Conservation (phyloP, 2,888 invertebrate species). For the Apamea crenata region DNA sequence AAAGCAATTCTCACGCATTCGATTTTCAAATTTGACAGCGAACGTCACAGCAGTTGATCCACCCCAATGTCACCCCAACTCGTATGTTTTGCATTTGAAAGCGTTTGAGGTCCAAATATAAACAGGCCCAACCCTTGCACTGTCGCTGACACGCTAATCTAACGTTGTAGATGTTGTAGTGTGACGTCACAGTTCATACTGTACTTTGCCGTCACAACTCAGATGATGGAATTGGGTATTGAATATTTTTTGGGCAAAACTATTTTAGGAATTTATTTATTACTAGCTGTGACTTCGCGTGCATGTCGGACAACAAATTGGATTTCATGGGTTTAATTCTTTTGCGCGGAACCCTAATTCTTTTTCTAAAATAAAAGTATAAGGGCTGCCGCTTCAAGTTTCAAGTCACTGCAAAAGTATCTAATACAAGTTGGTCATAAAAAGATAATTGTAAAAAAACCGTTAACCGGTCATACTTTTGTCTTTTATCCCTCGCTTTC, state of each 20-base stretch:
- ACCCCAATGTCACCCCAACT: constrained; percentile 39
- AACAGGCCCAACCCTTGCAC: constrained; percentile 57
- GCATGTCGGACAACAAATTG: no score
- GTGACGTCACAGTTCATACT: constrained; percentile 12
- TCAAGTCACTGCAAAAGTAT: constrained; percentile 10
- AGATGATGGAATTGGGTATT: not conserved
- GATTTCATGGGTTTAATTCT: no score
- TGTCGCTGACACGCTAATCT: constrained; percentile 61
- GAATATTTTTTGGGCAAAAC: not conserved
- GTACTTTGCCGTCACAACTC: constrained; percentile 17
- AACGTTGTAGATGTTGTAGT: constrained; percentile 9
- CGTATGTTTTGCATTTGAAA: constrained; percentile 63
- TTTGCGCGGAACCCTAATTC: not conserved
- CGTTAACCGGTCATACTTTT: not conserved
- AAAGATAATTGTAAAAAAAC: constrained; percentile 16
- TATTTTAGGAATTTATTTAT: constrained; percentile 6
- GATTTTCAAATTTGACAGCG: constrained; percentile 44
- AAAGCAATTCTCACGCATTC: constrained; percentile 2
- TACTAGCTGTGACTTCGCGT: not conserved
- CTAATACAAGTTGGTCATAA: not conserved
- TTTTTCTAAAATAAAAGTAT: not conserved
- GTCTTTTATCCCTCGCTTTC: constrained; percentile 24
- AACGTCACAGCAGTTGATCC: constrained; percentile 4
- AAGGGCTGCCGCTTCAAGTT: not conserved
- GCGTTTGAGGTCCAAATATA: constrained; percentile 48